These are phyloP conservation scores for Oligia fasciuncula DNA, from an alignment of 2,888 invertebrate species.

Conservation along the genomic window DNA sequence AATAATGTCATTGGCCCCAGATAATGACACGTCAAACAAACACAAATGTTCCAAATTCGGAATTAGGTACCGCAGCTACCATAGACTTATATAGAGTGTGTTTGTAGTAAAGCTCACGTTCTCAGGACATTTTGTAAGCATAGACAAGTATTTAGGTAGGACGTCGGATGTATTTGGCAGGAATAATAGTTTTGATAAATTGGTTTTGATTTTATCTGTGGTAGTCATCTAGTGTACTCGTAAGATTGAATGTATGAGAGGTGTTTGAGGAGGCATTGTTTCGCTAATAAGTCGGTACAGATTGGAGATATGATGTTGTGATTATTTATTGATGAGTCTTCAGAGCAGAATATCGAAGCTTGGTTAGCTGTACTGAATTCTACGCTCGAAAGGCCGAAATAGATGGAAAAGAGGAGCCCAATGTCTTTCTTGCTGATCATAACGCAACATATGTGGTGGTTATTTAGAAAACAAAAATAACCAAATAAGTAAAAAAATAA, in stretches of 20 bases:
- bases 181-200: slow-evolving; percentile 53
- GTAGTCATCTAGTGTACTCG: slow-evolving; percentile 42
- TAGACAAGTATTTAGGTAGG: slow-evolving; percentile 46
- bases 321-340: slow-evolving; percentile 45
- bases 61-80: slow-evolving; percentile 47
- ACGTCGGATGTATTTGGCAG: slow-evolving; percentile 48
- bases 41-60: slow-evolving; percentile 61
- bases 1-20: slow-evolving; percentile 60
- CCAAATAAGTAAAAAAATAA: too few species aligned
- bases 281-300: slow-evolving; percentile 52
- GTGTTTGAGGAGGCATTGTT: slow-evolving; percentile 48
- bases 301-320: slow-evolving; percentile 40
- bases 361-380: background rate
- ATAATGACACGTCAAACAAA: slow-evolving; percentile 50
- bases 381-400: background rate
- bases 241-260: slow-evolving; percentile 49
- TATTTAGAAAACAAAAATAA: background rate
- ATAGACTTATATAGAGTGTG: slow-evolving; percentile 59
- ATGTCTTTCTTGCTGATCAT: background rate
- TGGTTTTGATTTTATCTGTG: slow-evolving; percentile 55
- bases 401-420: too few species aligned
- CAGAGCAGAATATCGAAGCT: background rate
- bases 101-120: slow-evolving; percentile 63
- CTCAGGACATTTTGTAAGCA: slow-evolving; percentile 55
- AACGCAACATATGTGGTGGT: background rate